Conservation (phyloP, 2,888 invertebrate species). For the Apomyelois bistriatella region DNA sequence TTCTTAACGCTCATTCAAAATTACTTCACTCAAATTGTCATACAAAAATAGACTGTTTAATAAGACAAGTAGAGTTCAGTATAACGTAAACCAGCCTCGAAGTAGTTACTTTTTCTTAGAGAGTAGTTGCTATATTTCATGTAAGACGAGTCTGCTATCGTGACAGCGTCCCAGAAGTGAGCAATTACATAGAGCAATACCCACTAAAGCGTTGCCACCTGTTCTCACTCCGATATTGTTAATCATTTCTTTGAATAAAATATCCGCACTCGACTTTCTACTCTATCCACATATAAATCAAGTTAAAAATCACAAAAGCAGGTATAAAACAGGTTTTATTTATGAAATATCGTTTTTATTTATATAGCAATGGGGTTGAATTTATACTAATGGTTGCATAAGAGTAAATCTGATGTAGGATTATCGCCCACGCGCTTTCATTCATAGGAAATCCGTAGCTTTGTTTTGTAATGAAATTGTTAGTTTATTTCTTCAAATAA, state of each 20-base stretch:
- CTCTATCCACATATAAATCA: constrained; percentile 22
- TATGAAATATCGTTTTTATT: constrained; percentile 33
- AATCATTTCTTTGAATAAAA: constrained; percentile 43
- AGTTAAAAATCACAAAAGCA: constrained; percentile 27
- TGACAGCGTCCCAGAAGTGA: constrained; percentile 53
- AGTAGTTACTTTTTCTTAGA: constrained; percentile 26
- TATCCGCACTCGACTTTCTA: constrained; percentile 24
- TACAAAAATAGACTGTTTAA: background rate
- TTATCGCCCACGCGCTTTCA: constrained; percentile 69
- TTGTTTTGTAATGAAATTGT: constrained; percentile 76
- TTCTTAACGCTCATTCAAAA: constrained; percentile 17
- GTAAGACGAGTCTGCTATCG: constrained; percentile 50
- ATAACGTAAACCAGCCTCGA: background rate
- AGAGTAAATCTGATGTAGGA: constrained; percentile 48
- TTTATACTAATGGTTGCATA: constrained; percentile 26
- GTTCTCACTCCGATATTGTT: constrained; percentile 61
- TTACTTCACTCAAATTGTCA: background rate
- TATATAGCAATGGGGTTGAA: constrained; percentile 23
- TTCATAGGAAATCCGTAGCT: constrained; percentile 65
- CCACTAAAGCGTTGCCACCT: constrained; percentile 64
- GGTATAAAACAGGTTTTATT: constrained; percentile 2
- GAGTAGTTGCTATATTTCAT: constrained; percentile 49
- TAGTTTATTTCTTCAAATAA: constrained; percentile 67
- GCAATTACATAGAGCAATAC: constrained; percentile 68
- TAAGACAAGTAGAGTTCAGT: background rate